phyloP scores from a whole-genome alignment of 2,797 vertebrate genomes.

The Gambelia wislizenii region DNA sequence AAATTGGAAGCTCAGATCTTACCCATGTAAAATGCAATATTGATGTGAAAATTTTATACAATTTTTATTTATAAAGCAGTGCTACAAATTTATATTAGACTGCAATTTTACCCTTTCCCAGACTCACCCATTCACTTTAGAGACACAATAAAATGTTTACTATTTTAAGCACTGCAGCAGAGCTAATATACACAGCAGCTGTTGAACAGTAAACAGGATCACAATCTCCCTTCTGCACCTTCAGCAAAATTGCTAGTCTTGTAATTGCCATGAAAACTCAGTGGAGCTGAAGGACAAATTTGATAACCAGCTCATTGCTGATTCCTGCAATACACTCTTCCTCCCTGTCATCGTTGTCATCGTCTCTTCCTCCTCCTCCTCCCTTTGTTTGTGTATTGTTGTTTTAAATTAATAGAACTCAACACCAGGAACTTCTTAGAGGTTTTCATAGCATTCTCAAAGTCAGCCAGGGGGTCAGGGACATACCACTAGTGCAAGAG shows the following conservation, averaged over 20 bases:
- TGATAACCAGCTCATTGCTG: not conserved
- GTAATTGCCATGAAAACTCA: constrained; percentile 57
- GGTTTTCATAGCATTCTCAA: not conserved
- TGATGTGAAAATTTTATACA: constrained; percentile 15
- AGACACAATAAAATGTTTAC: constrained; percentile 63
- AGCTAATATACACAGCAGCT: not conserved
- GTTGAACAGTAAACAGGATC: constrained; percentile 68
- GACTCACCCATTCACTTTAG: constrained; percentile 66
- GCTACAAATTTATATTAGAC: accelerated
- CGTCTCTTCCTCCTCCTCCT: not conserved
- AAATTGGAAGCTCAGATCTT: not conserved
- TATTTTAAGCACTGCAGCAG: constrained; percentile 56
- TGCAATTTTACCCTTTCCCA: constrained; percentile 52
- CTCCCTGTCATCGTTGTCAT: accelerated
- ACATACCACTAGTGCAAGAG: not conserved
- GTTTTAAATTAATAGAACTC: not conserved
- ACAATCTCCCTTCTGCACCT: constrained; percentile 48
- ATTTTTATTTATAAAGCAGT: constrained; percentile 52
- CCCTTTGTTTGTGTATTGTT: accelerated
- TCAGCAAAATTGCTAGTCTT: constrained; percentile 68
- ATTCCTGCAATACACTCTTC: not conserved
- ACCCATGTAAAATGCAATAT: constrained; percentile 38
- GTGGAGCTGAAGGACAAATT: constrained; percentile 30
- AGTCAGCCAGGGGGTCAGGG: not conserved
- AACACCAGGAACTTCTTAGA: not conserved